A percentile compares a stretch with the other conserved stretches of the same genome.
Conservation (phyloP, 2,888 invertebrate species). For the Molanna angustata region DNA sequence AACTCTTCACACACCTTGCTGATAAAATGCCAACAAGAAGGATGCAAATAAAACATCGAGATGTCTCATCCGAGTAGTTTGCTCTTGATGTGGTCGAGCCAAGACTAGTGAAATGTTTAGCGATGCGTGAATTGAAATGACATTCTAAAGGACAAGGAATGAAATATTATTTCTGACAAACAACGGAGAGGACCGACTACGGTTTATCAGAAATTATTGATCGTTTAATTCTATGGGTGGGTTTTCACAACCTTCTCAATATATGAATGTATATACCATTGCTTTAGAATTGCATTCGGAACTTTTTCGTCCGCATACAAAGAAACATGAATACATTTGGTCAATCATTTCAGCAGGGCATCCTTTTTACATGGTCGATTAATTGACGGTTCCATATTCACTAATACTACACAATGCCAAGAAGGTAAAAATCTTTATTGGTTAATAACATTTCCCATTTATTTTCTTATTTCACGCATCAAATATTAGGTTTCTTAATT, state of each 20-base stretch:
- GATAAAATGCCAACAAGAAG: no score
- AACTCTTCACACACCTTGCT: no score
- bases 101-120: constrained; percentile 1
- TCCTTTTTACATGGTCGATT: no score
- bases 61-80: constrained; percentile 23
- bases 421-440: not conserved
- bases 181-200: not conserved
- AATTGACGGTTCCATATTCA: no score
- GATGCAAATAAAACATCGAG: no score
- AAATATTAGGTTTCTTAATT: not conserved
- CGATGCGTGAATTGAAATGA: constrained; percentile 14
- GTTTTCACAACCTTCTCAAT: constrained; percentile 2
- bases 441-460: not conserved
- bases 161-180: constrained; percentile 14
- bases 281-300: not conserved
- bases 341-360: no score
- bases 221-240: constrained; percentile 1
- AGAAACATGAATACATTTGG: not conserved
- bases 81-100: constrained; percentile 30
- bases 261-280: not conserved
- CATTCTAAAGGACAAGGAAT: constrained; percentile 15
- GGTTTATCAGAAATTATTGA: constrained; percentile 5
- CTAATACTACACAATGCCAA: no score
- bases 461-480: constrained; percentile 3
- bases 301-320: not conserved